These are phyloP conservation scores for Tapirus indicus DNA, from an alignment of 2,797 vertebrate genomes.

Conservation along the genomic window DNA sequence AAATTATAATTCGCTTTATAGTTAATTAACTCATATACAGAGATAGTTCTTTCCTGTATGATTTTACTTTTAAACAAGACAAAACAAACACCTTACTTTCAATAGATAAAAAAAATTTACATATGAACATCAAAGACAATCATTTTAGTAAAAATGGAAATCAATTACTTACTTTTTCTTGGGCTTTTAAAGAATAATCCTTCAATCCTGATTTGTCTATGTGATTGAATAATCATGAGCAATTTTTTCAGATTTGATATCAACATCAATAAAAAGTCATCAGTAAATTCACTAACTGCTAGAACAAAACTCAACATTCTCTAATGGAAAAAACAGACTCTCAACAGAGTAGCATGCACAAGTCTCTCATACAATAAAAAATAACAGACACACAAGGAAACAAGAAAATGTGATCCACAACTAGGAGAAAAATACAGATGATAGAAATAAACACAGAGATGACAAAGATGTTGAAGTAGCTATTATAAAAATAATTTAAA, in stretches of 20 bases:
- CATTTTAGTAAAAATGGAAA: conserved; percentile 52
- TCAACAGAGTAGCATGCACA: neutral
- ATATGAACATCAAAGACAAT: neutral
- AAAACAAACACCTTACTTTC: conserved; percentile 70
- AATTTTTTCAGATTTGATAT: conserved; percentile 84
- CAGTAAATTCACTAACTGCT: neutral
- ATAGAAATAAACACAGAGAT: neutral
- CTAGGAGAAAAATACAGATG: neutral
- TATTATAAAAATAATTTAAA: neutral
- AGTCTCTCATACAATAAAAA: neutral
- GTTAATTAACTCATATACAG: conserved; percentile 20
- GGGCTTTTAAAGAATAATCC: conserved; percentile 87
- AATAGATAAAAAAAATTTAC: conserved; percentile 3
- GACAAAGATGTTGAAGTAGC: neutral
- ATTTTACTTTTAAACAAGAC: conserved; percentile 73
- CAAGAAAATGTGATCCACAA: neutral
- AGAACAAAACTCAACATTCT: neutral
- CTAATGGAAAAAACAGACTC: neutral
- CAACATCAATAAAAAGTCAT: neutral
- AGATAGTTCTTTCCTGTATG: neutral
- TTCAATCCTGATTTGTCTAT: conserved; percentile 87
- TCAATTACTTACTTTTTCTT: conserved; percentile 93
- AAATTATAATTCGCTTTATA: conserved; percentile 41
- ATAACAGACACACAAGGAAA: neutral
- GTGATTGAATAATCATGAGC: conserved; percentile 90